A percentile compares a stretch with the other conserved stretches of the same genome.
phyloP scores from a whole-genome alignment of 2,888 invertebrate genomes.

The Machimus rusticus region DNA sequence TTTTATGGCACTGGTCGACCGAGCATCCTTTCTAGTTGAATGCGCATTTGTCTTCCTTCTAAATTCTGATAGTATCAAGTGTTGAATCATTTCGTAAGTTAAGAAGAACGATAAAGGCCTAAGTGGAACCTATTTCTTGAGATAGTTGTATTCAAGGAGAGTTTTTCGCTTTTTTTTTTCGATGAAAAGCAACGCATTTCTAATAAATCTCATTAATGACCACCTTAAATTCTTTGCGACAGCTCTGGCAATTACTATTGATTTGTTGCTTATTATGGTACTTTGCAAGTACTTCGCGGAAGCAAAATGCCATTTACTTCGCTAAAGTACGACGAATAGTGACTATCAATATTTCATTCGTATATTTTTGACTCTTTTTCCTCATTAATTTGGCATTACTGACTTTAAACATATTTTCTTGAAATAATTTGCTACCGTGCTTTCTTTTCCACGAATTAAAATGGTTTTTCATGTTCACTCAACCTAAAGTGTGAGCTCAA shows the following conservation, averaged over 20 bases:
- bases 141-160: background rate
- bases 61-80: constrained; percentile 21
- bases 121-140: background rate
- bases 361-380: background rate
- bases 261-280: background rate
- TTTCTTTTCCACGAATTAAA: background rate
- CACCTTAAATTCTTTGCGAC: background rate
- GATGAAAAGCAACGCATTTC: background rate
- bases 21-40: constrained; percentile 1
- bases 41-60: background rate
- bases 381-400: background rate
- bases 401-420: background rate
- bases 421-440: background rate
- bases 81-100: background rate
- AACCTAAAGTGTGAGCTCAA: background rate
- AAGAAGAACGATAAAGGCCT: background rate
- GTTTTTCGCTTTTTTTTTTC: background rate
- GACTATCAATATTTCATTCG: background rate
- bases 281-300: background rate
- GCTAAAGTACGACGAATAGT: background rate
- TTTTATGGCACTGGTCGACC: background rate
- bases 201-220: constrained; percentile 12
- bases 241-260: background rate
- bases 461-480: background rate
- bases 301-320: background rate